These are phyloP conservation scores for Notechis scutatus DNA, from an alignment of 2,113 vertebrate species.

Conservation along the genomic window DNA sequence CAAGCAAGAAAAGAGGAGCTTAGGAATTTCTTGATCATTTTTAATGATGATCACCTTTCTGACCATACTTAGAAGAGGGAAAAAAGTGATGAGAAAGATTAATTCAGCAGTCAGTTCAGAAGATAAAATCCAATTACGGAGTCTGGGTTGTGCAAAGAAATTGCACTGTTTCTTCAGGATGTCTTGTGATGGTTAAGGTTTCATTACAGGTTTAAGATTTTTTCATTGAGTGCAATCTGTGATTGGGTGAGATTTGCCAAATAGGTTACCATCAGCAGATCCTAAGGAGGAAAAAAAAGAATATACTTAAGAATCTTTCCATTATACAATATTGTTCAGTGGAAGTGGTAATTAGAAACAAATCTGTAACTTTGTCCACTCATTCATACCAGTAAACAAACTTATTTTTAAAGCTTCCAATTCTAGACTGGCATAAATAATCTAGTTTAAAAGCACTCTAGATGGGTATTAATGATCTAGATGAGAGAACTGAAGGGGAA, in stretches of 20 bases:
- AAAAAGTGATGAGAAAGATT: neutral
- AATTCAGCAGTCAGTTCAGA: neutral
- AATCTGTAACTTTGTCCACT: neutral
- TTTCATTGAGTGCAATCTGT: conserved; percentile 92
- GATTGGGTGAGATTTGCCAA: conserved; percentile 92
- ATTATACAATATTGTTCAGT: neutral
- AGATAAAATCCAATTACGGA: conserved; percentile 37
- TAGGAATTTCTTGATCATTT: neutral
- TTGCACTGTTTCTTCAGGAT: conserved; percentile 11
- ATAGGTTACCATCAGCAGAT: conserved; percentile 94
- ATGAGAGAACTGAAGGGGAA: neutral
- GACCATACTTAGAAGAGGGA: neutral
- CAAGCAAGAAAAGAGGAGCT: conserved; percentile 19
- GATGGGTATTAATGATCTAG: neutral
- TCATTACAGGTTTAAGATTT: conserved; percentile 81
- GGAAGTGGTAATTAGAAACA: neutral
- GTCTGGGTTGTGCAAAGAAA: conserved; percentile 7
- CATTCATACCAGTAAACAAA: neutral
- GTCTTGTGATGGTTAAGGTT: conserved; percentile 14
- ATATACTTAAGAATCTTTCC: neutral
- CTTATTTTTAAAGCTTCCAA: neutral
- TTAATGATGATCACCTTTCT: conserved; percentile 6
- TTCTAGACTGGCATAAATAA: neutral
- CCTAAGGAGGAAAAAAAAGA: conserved; percentile 67
- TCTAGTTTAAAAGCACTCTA: neutral